Evolutionary conservation across 2,797 vertebrate genomes (phyloP).

Genomic region (Hippocampus kuda): DNA sequence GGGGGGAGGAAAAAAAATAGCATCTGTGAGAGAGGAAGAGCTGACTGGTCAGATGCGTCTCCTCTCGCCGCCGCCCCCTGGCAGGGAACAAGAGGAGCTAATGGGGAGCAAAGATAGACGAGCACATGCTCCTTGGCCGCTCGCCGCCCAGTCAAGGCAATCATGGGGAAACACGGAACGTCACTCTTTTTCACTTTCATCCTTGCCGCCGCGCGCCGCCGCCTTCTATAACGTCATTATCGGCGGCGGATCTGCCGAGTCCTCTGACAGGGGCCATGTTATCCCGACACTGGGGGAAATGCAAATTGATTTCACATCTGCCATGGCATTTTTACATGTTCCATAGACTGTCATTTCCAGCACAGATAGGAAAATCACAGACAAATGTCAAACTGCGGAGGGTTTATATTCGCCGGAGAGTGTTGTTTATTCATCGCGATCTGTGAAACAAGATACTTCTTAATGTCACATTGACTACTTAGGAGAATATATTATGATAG

Average conservation of each 20-base stretch:
- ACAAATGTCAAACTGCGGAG: slow-evolving; percentile 69
- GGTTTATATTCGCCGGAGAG: slow-evolving; percentile 49
- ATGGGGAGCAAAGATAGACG: slow-evolving; percentile 68
- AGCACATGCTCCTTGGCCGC: slow-evolving; percentile 54
- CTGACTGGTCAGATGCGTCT: slow-evolving; percentile 55
- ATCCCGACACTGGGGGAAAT: slow-evolving; percentile 67
- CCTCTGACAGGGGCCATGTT: slow-evolving; percentile 70
- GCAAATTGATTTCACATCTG: slow-evolving; percentile 79
- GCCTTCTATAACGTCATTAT: slow-evolving; percentile 70
- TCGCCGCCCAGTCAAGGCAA: slow-evolving; percentile 61
- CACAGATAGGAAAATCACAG: slow-evolving; percentile 68
- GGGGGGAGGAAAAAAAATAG: background rate
- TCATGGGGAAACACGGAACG: slow-evolving; percentile 67
- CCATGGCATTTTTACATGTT: slow-evolving; percentile 74
- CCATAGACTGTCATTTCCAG: slow-evolving; percentile 68
- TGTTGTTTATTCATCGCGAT: slow-evolving; percentile 66
- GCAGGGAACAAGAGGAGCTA: slow-evolving; percentile 68
- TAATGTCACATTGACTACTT: slow-evolving; percentile 50
- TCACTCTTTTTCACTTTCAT: slow-evolving; percentile 69
- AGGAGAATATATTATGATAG: slow-evolving; percentile 12
- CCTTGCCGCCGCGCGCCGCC: slow-evolving; percentile 53
- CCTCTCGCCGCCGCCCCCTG: slow-evolving; percentile 65
- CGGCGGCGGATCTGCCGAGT: slow-evolving; percentile 64
- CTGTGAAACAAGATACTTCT: slow-evolving; percentile 57
- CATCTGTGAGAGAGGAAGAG: slow-evolving; percentile 41